Base-by-base conservation (phyloP, 2,797 vertebrate species). In the Hybognathus amarus region DNA sequence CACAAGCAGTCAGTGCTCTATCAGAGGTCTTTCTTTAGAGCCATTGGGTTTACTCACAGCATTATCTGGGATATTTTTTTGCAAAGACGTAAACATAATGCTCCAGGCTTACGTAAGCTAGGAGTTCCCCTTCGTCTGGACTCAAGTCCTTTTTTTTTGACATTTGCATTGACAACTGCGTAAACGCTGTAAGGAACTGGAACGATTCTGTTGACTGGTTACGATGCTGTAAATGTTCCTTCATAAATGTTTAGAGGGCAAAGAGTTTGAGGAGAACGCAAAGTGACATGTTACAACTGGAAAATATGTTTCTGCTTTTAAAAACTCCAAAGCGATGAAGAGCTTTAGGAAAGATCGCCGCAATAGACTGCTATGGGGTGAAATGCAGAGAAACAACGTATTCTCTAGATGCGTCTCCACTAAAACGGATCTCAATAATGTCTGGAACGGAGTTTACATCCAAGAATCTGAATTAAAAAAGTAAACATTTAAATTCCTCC, bases 81-180 rank as follows among this genome's bases (percentile, higher is more conserved):
- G 52, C 22, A 59, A 71, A 80, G 24, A 33, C 54, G 22, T 45
- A 71, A n/a, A 70, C 68, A 63, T 81, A 80, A 47, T 20, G 68
- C 67, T 71, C 5, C 11, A 22, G 40, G 40, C 63, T 71, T 47
- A 33, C 3, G 9, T 71, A 45, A 71, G 68, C 27, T 63, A 47
- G 79, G 68, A 80, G 68, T 81, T 81, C 54, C 79, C 68, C 79
- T 73, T 20, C 12, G 20, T 73, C 79, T 81, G 68, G 68, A 81
- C 68, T n/a, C 13, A 59, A 17, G 38, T 27, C 4, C 11, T 10
- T 56, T 42, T 42, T 79, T 54, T 0, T 18, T 33, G 68, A 63
- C 38, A 30, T 80, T 80, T 71, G 79, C 70, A 47, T 47, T 71
- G 54, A 80, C 52, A 70, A 80, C 52, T 56, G n/a, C 18, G 2